phyloP scores from a whole-genome alignment of 23 tunicate species.

The Ascidia mentula region DNA sequence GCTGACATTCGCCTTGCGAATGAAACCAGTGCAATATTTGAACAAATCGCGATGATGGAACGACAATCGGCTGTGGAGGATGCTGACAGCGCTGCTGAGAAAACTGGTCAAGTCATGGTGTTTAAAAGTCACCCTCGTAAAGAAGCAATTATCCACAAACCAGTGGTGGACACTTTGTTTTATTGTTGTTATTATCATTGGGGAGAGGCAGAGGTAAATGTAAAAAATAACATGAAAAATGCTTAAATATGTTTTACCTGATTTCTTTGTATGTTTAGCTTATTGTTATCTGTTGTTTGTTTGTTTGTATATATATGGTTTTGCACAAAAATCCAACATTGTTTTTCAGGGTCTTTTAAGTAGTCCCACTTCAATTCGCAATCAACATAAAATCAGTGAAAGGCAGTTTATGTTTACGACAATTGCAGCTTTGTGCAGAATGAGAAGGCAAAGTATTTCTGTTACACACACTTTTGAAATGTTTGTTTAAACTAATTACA shows the following conservation, averaged over 20 bases:
- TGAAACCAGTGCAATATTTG: constrained; percentile 63
- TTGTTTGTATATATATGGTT: too few relatives aligned
- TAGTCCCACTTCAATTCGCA: constrained; percentile 59
- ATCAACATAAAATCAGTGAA: constrained; percentile 60
- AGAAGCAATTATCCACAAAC: constrained; percentile 55
- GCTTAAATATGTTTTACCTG: neutral
- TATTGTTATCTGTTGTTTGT: neutral
- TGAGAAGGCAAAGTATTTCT: constrained; percentile 55
- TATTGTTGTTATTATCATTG: constrained; percentile 91
- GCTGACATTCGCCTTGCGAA: constrained; percentile 48
- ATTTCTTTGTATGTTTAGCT: too few relatives aligned
- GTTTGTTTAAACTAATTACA: neutral
- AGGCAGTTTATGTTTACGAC: constrained; percentile 62
- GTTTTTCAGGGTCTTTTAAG: constrained; percentile 67
- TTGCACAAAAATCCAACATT: too few relatives aligned
- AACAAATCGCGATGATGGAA: constrained; percentile 58
- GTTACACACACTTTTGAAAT: too few relatives aligned
- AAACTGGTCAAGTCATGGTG: constrained; percentile 39
- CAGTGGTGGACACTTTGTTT: constrained; percentile 49
- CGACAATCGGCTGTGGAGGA: constrained; percentile 80
- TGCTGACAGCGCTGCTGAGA: constrained; percentile 51
- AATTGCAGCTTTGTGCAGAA: constrained; percentile 65
- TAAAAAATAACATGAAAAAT: too few relatives aligned
- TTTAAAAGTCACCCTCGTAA: constrained; percentile 62
- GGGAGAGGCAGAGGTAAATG: constrained; percentile 83